These are phyloP conservation scores for Quadroppia sp. DNA, from an alignment of 2,888 invertebrate genomes.

Conservation along the genomic window DNA sequence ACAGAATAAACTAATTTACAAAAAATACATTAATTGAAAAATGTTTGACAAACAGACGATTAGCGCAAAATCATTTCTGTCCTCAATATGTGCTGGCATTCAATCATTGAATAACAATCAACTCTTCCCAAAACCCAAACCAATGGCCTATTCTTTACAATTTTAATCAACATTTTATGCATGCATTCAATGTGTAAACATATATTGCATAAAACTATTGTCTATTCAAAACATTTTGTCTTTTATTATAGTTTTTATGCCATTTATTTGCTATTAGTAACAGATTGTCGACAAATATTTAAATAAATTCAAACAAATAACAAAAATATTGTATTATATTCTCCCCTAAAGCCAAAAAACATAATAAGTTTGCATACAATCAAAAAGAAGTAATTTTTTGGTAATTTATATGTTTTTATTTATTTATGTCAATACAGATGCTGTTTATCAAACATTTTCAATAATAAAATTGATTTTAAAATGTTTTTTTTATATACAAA, in stretches of 20 bases:
- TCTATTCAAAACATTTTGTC: neutral
- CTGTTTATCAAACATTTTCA: neutral
- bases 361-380: too few species aligned
- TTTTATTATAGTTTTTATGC: neutral
- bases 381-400: neutral
- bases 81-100: slow-evolving; percentile 14
- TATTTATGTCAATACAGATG: slow-evolving; percentile 25
- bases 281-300: slow-evolving; percentile 21
- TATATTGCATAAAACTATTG: neutral
- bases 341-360: too few species aligned
- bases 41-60: slow-evolving; percentile 5
- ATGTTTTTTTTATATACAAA: neutral
- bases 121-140: neutral
- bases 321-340: neutral
- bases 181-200: too few species aligned
- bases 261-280: neutral
- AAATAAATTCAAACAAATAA: neutral
- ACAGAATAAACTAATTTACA: neutral
- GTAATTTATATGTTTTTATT: slow-evolving; percentile 2
- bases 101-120: slow-evolving; percentile 2
- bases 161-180: neutral
- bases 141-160: neutral
- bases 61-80: slow-evolving; percentile 17
- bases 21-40: neutral
- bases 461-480: neutral